Evolutionary conservation across 2,113 vertebrate species (phyloP), one percentile per base, ranked within the genome.

Genomic region (Poecile atricapillus): DNA sequence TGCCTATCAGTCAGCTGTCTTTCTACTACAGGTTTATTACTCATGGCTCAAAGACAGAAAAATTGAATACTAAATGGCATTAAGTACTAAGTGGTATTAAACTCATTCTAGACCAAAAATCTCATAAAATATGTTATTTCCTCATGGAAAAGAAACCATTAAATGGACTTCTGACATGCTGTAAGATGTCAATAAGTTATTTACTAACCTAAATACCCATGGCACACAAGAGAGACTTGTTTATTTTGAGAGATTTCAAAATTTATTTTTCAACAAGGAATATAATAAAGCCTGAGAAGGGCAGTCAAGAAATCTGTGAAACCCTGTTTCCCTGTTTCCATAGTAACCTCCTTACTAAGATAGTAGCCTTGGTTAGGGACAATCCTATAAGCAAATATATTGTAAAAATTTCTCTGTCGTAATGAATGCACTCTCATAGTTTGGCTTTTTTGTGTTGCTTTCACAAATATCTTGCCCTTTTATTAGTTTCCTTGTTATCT

Each of bases 251-350:
- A 69, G 44, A 77, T 25, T 70, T 22, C 11, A 52, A 28, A 86
- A 87, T 55, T 90, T 91, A 79, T 93, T 87, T 92, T 94, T 83
- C 65, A 94, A 44, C 50, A 83, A 81, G 52, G n/a, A 91, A 71
- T 90, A 81, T 64, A 93, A 92, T 68, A 73, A 83, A 68, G 41
- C 39, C 62, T 53, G 91, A 92, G 89, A 84, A 83, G 13, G 39
- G 23, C 80, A 95, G 75, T 78, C 55, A 83, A 83, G 85, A 88
- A 93, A 87, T 56, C 87, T 74, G 76, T 64, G 90, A 87, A 88
- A 90, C 19, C 25, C 31, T 67, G 15, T 86, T 92, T 90, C 90
- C 83, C 76, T 93, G 95, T 96, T 96, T 80, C 95, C 95, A 96
- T 93, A 89, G 96, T 89, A 97, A 96, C 90, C 92, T 63, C 73